A percentile compares a stretch with the other conserved stretches of the same genome.
phyloP scores from a whole-genome alignment of 2,113 vertebrate species.

The Prunella fulvescens region DNA sequence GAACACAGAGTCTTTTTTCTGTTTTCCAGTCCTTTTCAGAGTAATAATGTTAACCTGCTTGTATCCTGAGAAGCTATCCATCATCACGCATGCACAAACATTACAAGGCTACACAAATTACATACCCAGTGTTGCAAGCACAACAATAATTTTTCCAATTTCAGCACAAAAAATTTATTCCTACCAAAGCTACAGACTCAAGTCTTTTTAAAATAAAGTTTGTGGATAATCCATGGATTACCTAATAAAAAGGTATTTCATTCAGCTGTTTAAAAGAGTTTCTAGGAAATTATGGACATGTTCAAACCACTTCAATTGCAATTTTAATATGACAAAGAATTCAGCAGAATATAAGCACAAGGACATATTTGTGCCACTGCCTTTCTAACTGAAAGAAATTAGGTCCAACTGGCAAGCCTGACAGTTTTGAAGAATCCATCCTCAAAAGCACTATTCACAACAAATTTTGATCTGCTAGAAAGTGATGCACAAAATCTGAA shows the following conservation, averaged over 20 bases:
- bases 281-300: slow-evolving; percentile 23
- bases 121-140: fast-evolving
- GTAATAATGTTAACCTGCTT: neutral
- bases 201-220: neutral
- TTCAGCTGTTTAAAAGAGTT: slow-evolving; percentile 38
- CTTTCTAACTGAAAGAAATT: neutral
- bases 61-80: neutral
- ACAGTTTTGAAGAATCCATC: neutral
- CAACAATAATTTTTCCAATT: neutral
- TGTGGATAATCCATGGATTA: neutral
- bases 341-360: neutral
- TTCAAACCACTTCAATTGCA: slow-evolving; percentile 1
- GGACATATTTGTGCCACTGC: neutral
- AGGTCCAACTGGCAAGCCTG: neutral
- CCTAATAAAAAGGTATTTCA: slow-evolving; percentile 31
- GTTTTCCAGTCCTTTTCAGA: neutral
- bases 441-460: neutral
- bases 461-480: neutral
- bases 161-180: neutral
- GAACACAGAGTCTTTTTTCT: fast-evolving
- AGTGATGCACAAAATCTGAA: neutral
- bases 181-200: neutral
- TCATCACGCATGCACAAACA: neutral
- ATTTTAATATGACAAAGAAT: neutral
- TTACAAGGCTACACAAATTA: neutral